phyloP scores from a whole-genome alignment of 1,140 invertebrate genomes.

The Anthonomus grandis region DNA sequence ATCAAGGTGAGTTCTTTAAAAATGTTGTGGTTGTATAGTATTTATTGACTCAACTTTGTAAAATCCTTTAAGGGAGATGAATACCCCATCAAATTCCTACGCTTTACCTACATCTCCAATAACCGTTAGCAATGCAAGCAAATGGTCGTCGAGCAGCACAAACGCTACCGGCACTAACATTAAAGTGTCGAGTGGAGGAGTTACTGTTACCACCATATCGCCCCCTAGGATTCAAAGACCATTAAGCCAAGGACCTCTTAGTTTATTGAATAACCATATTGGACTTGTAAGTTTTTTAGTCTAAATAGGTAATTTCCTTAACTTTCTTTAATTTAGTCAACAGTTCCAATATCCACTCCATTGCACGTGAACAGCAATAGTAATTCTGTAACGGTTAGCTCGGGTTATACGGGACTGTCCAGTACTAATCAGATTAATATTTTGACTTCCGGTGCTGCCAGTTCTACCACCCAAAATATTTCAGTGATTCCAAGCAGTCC shows the following conservation, averaged over 20 bases:
- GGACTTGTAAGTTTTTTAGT: slow-evolving; percentile 33
- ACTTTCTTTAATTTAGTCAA: slow-evolving; percentile 3
- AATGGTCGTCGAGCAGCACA: slow-evolving; percentile 53
- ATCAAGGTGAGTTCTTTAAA: slow-evolving; percentile 53
- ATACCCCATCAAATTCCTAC: slow-evolving; percentile 8
- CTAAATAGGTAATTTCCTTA: not conserved
- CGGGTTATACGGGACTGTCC: slow-evolving; percentile 41
- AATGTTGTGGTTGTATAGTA: not conserved
- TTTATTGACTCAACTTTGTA: not conserved
- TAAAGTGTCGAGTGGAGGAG: slow-evolving; percentile 58
- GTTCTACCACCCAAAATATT: slow-evolving; percentile 39
- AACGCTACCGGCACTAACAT: slow-evolving; percentile 47
- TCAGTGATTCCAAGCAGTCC: slow-evolving; percentile 40
- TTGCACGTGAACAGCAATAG: slow-evolving; percentile 21
- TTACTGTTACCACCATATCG: slow-evolving; percentile 61
- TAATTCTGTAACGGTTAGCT: slow-evolving; percentile 43
- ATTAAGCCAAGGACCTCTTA: slow-evolving; percentile 52
- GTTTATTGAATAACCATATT: slow-evolving; percentile 45
- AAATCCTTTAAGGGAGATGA: slow-evolving; percentile 14
- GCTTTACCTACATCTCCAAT: slow-evolving; percentile 31
- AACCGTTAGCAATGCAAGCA: slow-evolving; percentile 52
- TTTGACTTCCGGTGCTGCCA: slow-evolving; percentile 36
- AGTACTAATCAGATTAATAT: slow-evolving; percentile 43
- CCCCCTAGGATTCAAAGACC: slow-evolving; percentile 52
- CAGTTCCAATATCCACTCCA: slow-evolving; percentile 9